Evolutionary conservation across 2,888 invertebrate species (phyloP).

Genomic region (Tiphia femorata): DNA sequence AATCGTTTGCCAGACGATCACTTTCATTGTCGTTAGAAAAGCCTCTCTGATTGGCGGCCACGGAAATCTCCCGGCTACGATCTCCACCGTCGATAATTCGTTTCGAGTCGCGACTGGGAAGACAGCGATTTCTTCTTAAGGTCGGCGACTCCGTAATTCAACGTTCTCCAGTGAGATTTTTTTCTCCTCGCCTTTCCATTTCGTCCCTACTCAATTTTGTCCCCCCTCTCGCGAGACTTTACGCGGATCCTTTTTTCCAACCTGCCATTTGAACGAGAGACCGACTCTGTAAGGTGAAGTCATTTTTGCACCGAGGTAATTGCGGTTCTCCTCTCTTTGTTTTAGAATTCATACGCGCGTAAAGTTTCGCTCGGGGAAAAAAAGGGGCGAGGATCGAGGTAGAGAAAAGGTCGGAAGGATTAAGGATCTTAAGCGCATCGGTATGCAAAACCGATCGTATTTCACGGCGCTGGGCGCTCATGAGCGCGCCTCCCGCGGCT

Average conservation of each 20-base stretch:
- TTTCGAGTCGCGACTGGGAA: conserved; percentile 20
- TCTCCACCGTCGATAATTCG: conserved; percentile 26
- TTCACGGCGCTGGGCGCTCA: conserved; percentile 38
- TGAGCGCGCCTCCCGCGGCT: conserved; percentile 39
- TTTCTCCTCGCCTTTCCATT: conserved; percentile 16
- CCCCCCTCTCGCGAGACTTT: too few species aligned
- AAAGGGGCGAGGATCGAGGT: background rate
- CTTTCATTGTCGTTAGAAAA: conserved; percentile 34
- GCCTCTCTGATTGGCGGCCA: conserved; percentile 19
- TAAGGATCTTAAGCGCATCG: background rate
- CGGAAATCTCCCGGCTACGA: conserved; percentile 17
- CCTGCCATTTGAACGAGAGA: too few species aligned
- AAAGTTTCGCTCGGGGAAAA: background rate
- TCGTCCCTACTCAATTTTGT: too few species aligned
- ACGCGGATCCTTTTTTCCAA: too few species aligned
- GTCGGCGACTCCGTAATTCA: conserved; percentile 26
- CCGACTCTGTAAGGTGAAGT: too few species aligned
- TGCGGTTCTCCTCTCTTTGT: background rate
- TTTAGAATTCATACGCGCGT: background rate
- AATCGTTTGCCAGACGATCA: conserved; percentile 7
- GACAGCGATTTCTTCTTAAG: conserved; percentile 27
- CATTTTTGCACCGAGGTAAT: background rate
- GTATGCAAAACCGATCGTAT: conserved; percentile 39
- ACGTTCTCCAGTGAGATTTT: conserved; percentile 21
- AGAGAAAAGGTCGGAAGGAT: background rate